Percentiles rank a stretch among this genome's conserved stretches.
These are phyloP conservation scores for Brachionus asplanchnoidis DNA, from an alignment of 1,140 invertebrate genomes.

Conservation along the genomic window DNA sequence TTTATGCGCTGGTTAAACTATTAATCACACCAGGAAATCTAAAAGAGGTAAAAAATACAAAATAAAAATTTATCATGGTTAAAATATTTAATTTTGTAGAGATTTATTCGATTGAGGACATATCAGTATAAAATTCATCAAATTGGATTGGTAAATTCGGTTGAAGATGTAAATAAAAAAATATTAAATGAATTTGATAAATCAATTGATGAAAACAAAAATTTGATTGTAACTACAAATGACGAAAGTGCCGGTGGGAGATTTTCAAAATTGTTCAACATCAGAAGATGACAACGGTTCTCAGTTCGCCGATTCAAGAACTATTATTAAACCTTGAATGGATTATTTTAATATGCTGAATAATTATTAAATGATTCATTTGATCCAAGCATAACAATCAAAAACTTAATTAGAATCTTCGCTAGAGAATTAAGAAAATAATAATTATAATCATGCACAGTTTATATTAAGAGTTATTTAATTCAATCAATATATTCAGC, in stretches of 20 bases:
- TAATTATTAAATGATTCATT: background rate
- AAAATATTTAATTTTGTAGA: background rate
- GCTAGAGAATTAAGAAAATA: background rate
- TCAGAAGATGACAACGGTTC: conserved; percentile 19
- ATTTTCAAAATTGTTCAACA: conserved; percentile 25
- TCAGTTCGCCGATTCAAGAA: conserved; percentile 9
- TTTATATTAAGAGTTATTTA: background rate
- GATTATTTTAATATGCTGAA: background rate
- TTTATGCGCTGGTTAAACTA: conserved; percentile 46
- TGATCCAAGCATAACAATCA: too few relatives aligned
- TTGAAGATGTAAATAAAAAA: background rate
- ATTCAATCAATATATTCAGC: background rate
- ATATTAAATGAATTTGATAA: background rate
- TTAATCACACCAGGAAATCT: conserved; percentile 45
- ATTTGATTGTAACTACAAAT: conserved; percentile 12
- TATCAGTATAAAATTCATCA: background rate
- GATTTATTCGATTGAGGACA: background rate
- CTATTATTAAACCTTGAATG: background rate
- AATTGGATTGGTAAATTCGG: background rate
- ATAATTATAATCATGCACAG: background rate
- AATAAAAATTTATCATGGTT: background rate
- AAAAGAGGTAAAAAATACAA: conserved; percentile 41
- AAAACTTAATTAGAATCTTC: background rate
- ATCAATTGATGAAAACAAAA: conserved; percentile 18
- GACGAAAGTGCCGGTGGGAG: background rate